Evolutionary conservation across 2,888 invertebrate species (phyloP).

Genomic region (Teleiodes luculella): DNA sequence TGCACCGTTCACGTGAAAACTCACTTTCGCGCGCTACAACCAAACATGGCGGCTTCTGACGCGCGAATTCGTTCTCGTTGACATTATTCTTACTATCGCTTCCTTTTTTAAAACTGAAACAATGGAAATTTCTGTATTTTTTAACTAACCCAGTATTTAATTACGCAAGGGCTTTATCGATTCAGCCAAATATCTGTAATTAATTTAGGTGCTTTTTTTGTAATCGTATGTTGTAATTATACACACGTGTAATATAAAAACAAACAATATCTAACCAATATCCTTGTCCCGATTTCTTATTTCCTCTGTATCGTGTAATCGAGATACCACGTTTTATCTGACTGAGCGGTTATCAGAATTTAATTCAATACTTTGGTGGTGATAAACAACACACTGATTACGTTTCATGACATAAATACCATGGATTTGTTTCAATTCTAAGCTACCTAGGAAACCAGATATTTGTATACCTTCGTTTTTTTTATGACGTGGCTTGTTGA

Average conservation of each 20-base stretch:
- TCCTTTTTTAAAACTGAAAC: not conserved
- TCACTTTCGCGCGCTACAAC: constrained; percentile 76
- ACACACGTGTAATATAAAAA: constrained; percentile 64
- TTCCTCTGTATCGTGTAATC: constrained; percentile 66
- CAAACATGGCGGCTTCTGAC: constrained; percentile 67
- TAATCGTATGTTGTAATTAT: constrained; percentile 50
- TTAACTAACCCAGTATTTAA: not conserved
- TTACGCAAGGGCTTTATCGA: not conserved
- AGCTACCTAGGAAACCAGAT: not conserved
- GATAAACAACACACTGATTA: constrained; percentile 48
- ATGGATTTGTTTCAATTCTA: constrained; percentile 30
- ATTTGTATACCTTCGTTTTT: not conserved
- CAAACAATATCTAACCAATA: constrained; percentile 59
- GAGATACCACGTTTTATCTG: constrained; percentile 61
- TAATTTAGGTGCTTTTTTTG: not conserved
- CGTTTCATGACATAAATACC: constrained; percentile 48
- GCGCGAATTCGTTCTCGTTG: constrained; percentile 59
- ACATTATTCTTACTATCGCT: constrained; percentile 47
- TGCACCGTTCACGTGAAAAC: constrained; percentile 77
- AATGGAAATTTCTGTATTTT: too few relatives aligned
- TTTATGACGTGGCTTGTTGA: constrained; percentile 3
- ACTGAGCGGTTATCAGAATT: constrained; percentile 60
- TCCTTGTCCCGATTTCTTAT: constrained; percentile 75
- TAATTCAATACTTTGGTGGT: constrained; percentile 56
- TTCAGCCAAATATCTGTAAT: not conserved